phyloP scores from a whole-genome alignment of 2,888 invertebrate species.

The Tenthredo livida region DNA sequence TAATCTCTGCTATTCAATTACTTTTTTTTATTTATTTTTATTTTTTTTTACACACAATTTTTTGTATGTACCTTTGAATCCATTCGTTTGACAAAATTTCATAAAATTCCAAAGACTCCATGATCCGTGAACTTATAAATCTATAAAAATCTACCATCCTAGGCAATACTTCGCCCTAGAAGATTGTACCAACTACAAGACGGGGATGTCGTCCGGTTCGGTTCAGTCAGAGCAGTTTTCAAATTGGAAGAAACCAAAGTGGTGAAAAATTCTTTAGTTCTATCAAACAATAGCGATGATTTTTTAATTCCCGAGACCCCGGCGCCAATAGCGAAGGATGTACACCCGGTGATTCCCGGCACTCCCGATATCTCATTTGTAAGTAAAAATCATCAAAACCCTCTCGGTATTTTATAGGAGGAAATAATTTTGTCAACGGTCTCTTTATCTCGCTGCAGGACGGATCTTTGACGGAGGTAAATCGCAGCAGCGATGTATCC shows the following conservation, averaged over 20 bases:
- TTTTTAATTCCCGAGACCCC: constrained; percentile 63
- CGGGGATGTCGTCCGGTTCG: constrained; percentile 69
- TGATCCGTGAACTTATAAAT: background rate
- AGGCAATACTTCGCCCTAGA: constrained; percentile 68
- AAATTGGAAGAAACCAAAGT: constrained; percentile 15
- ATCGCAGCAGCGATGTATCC: constrained; percentile 15
- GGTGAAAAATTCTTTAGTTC: background rate
- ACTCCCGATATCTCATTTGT: constrained; percentile 43
- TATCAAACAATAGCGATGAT: background rate
- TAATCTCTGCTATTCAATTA: background rate
- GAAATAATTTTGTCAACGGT: background rate
- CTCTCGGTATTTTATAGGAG: background rate
- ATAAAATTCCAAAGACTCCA: background rate
- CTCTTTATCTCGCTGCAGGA: constrained; percentile 28
- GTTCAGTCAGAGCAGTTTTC: constrained; percentile 66
- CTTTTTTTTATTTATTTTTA: background rate
- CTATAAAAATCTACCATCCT: constrained; percentile 56
- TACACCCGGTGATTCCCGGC: constrained; percentile 1
- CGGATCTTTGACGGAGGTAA: background rate
- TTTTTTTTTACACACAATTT: too few species aligned
- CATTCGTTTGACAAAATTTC: background rate
- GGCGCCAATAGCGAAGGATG: constrained; percentile 52
- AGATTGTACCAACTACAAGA: constrained; percentile 71
- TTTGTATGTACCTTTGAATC: background rate
- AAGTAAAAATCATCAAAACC: background rate